Base-by-base conservation (phyloP, 23 tunicate species). In the Pegea sp. region DNA sequence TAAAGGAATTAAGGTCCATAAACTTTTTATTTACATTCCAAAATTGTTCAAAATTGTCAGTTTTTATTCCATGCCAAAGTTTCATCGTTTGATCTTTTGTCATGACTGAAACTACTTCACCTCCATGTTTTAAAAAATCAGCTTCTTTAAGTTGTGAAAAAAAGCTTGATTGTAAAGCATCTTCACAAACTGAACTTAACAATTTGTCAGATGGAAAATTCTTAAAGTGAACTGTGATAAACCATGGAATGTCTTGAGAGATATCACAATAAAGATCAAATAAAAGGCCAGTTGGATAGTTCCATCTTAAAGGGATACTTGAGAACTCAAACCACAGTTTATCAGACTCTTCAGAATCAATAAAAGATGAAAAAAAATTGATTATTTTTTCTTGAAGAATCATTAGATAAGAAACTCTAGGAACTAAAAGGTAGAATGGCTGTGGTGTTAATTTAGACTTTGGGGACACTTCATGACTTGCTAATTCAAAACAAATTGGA, bases 61-160 rank as follows among this genome's bases (percentile, higher is more conserved):
- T 61, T 57, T 58, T 84, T 11, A 84, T 28, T 20, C 95, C 79
- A 42, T 84, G 80, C 95, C 95, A 84, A 6, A 84, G 71, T 58
- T 84, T 77, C 26, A 57, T 57, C 31, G 73, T 84, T 28, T 84
- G 95, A 1, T 63, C 60, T 49, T 63, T 56, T 28, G 48, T 58
- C 76, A 84, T 68, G 29, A 43, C 53, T 24, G 64, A 49, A 5
- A 73, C 60, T 1, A 84, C 84, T 46, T 84, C 78, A 28, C 84
- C 84, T 57, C 53, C 63, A 43, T 84, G 95, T 51, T 84, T 84
- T 13, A 84, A 48, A 25, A 73, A 76, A 49, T 84, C 95, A 0
- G 95, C 95, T 63, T 84, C 95, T 63, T 84, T 84, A 16, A 84
- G 30, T 56, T 52, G 44, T 34, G 75, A 58, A 61, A 84, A 64